phyloP scores from a whole-genome alignment of 1,140 invertebrate genomes.

The Psilanteris sp. region DNA sequence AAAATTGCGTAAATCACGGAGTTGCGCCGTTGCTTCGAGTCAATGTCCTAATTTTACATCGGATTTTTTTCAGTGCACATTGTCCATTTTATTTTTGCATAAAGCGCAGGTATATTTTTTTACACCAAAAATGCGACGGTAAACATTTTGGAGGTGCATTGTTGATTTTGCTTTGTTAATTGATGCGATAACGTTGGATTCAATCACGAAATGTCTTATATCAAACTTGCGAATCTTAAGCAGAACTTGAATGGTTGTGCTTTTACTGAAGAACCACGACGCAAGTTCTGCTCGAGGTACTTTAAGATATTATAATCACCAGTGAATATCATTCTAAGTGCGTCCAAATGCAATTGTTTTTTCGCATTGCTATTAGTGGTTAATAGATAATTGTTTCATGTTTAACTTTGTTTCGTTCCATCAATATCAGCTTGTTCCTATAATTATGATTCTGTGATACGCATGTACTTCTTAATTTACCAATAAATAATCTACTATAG shows the following conservation, averaged over 20 bases:
- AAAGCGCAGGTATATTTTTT: too few relatives aligned
- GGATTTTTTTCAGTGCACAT: too few relatives aligned
- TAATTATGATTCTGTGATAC: constrained; percentile 20
- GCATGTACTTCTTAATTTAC: too few relatives aligned
- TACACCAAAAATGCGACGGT: neutral
- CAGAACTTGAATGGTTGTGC: neutral
- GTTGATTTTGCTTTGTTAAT: constrained; percentile 36
- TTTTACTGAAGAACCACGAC: neutral
- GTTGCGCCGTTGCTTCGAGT: too few relatives aligned
- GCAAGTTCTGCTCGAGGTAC: constrained; percentile 2
- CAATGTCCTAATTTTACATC: too few relatives aligned
- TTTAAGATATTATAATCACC: constrained; percentile 10
- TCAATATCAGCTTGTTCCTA: too few relatives aligned
- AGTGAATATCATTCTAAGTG: constrained; percentile 16
- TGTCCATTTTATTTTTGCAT: too few relatives aligned
- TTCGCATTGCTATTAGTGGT: too few relatives aligned
- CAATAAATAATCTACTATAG: constrained; percentile 8
- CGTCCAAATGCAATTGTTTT: too few relatives aligned
- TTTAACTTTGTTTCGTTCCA: too few relatives aligned
- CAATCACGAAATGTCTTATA: constrained; percentile 3
- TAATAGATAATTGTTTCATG: too few relatives aligned
- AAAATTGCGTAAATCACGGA: too few relatives aligned
- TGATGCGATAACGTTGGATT: constrained; percentile 9
- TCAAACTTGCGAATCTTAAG: constrained; percentile 3
- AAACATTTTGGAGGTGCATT: constrained; percentile 27